Evolutionary conservation across 2,113 vertebrate species (phyloP).

Genomic region (Sciurus niger): DNA sequence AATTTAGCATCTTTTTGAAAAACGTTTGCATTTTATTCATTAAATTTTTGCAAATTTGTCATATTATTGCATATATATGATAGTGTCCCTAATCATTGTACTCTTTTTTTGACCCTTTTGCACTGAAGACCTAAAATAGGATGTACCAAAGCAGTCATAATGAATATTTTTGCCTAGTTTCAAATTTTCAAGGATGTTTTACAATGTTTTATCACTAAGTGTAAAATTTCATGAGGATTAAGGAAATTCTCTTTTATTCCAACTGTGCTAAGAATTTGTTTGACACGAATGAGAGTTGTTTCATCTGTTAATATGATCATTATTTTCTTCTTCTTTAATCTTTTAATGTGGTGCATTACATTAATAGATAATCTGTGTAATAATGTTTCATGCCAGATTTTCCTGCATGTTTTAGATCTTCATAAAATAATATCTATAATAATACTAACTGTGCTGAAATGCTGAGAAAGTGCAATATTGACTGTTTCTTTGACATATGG

Average conservation of each 20-base stretch:
- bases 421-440: not conserved
- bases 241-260: not conserved
- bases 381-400: not conserved
- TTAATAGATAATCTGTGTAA: not conserved
- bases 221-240: not conserved
- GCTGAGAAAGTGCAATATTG: conserved; percentile 14
- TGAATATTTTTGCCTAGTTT: not conserved
- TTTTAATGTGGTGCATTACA: not conserved
- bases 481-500: conserved; percentile 45
- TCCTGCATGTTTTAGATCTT: conserved; percentile 2
- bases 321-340: not conserved
- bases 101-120: not conserved
- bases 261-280: conserved; percentile 15
- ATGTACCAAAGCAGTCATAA: not conserved
- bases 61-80: not conserved
- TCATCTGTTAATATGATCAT: conserved; percentile 19
- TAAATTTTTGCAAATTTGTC: not conserved
- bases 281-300: not conserved
- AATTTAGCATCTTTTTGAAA: not conserved
- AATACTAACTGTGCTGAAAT: not conserved
- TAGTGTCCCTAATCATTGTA: not conserved
- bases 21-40: not conserved
- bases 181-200: not conserved
- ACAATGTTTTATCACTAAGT: not conserved
- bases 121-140: not conserved